Percentiles rank a stretch among this genome's conserved stretches.
These are phyloP conservation scores for Bombus sylvicola DNA, from an alignment of 1,140 invertebrate genomes.

Conservation along the genomic window DNA sequence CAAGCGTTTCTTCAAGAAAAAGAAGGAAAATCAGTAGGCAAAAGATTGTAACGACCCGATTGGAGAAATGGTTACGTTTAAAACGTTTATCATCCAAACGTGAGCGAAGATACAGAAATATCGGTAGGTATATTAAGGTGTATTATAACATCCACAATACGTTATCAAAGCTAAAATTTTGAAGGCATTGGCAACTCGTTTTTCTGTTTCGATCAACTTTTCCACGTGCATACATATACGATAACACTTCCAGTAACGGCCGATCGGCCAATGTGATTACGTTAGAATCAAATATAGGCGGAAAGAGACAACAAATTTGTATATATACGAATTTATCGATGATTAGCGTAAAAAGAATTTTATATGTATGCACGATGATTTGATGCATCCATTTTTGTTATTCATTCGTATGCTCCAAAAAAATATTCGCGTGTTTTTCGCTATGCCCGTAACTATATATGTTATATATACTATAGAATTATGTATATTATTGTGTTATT, in stretches of 20 bases:
- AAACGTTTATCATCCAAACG: constrained; percentile 24
- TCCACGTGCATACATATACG: not conserved
- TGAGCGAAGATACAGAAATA: constrained; percentile 48
- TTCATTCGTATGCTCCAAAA: not conserved
- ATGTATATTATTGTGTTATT: not conserved
- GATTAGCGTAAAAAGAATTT: constrained; percentile 24
- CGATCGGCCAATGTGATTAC: not conserved
- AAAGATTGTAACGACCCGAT: not conserved
- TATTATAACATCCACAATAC: constrained; percentile 39
- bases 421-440: not conserved
- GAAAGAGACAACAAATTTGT: constrained; percentile 28
- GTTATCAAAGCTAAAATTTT: constrained; percentile 65
- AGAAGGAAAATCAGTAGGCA: constrained; percentile 33
- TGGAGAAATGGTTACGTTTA: not conserved
- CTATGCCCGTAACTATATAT: not conserved
- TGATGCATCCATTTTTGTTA: constrained; percentile 4
- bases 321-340: constrained; percentile 24
- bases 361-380: constrained; percentile 16
- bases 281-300: constrained; percentile 23
- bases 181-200: constrained; percentile 78
- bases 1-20: not conserved
- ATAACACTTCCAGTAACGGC: not conserved
- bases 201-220: constrained; percentile 13
- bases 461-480: not conserved
- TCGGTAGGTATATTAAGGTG: constrained; percentile 73